phyloP scores from a whole-genome alignment of 2,113 vertebrate genomes.

The Sisor rabdophorus region DNA sequence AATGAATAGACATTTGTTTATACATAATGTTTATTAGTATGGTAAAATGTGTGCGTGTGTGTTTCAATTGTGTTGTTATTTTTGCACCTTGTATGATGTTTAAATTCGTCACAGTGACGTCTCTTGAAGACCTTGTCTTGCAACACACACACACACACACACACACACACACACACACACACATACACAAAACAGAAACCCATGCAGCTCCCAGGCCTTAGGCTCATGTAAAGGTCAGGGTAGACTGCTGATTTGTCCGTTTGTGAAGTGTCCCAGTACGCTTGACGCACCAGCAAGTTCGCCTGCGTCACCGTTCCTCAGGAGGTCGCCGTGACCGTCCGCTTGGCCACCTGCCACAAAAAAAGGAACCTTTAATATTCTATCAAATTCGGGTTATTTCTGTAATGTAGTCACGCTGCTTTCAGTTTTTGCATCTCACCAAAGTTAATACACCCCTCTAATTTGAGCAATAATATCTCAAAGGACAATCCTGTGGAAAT shows the following conservation, averaged over 20 bases:
- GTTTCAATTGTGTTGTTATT: constrained; percentile 7
- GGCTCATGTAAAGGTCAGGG: constrained; percentile 31
- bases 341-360: constrained; percentile 21
- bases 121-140: constrained; percentile 3
- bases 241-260: constrained; percentile 42
- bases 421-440: too few relatives aligned
- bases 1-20: too few relatives aligned
- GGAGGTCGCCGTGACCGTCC: constrained; percentile 2
- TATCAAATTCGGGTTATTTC: background rate
- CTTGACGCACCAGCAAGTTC: constrained; percentile 23
- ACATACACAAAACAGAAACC: background rate
- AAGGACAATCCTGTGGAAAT: too few relatives aligned
- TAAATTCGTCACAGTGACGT: background rate
- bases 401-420: background rate
- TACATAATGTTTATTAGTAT: background rate
- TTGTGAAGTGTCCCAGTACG: constrained; percentile 23
- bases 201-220: constrained; percentile 17
- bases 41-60: background rate
- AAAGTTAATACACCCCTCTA: too few relatives aligned
- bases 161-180: background rate
- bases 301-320: constrained; percentile 37
- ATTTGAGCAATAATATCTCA: too few relatives aligned
- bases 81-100: background rate
- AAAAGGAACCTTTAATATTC: background rate
- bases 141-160: background rate